A percentile compares a stretch with the other conserved stretches of the same genome.
These are phyloP conservation scores for Limosa lapponica DNA, from an alignment of 2,797 vertebrate species.

Conservation along the genomic window DNA sequence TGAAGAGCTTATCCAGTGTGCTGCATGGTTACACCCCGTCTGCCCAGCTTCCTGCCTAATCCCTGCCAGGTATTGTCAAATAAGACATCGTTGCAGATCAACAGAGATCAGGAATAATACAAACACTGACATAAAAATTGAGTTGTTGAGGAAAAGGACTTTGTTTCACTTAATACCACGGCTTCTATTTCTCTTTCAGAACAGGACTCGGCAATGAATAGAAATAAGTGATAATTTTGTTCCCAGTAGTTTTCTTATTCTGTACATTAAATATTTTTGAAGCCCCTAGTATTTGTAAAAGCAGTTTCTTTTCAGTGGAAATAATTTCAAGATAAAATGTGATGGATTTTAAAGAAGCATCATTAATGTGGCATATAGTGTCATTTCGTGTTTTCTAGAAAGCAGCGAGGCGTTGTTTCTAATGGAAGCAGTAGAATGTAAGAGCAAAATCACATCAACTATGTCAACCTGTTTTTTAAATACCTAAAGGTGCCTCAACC, in stretches of 20 bases:
- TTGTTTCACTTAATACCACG: not conserved
- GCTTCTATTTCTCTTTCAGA: not conserved
- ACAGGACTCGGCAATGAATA: not conserved
- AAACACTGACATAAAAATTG: not conserved
- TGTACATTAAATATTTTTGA: too few species aligned
- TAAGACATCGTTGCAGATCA: not conserved
- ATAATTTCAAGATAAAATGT: not conserved
- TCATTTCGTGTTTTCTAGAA: not conserved
- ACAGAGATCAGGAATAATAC: not conserved
- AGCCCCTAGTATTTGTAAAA: too few species aligned
- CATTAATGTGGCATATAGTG: not conserved
- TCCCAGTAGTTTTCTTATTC: too few species aligned
- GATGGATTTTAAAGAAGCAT: not conserved
- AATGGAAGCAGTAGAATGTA: not conserved
- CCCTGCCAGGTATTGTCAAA: constrained; percentile 19
- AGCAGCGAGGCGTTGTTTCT: not conserved
- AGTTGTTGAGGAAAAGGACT: not conserved
- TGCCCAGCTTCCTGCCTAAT: not conserved
- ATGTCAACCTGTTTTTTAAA: too few species aligned
- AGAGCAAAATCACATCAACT: not conserved
- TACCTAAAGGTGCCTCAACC: too few species aligned
- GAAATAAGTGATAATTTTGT: not conserved
- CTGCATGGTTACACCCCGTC: not conserved
- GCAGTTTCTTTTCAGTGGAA: too few species aligned
- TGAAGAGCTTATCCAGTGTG: not conserved